Percentiles rank a stretch among this genome's conserved stretches.
Evolutionary conservation across 2,113 vertebrate genomes (phyloP).

Genomic region (Phyllopteryx taeniolatus): DNA sequence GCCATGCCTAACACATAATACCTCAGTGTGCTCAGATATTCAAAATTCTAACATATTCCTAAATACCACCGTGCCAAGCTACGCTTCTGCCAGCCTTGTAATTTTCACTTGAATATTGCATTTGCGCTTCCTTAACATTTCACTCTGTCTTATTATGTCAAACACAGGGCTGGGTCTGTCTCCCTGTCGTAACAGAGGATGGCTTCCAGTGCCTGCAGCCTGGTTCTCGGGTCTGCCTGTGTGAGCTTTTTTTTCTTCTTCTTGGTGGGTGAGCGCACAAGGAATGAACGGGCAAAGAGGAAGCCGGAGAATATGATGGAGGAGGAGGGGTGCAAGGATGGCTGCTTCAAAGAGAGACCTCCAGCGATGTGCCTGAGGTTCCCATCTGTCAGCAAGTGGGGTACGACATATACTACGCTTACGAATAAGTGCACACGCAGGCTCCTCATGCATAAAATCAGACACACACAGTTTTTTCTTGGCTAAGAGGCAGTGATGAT

Average conservation of each 20-base stretch:
- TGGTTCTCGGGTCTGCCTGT: slow-evolving; percentile 53
- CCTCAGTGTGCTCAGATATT: slow-evolving; percentile 42
- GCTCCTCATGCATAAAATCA: slow-evolving; percentile 27
- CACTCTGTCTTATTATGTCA: slow-evolving; percentile 57
- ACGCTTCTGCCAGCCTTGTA: slow-evolving; percentile 50
- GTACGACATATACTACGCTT: slow-evolving; percentile 39
- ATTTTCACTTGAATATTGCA: slow-evolving; percentile 63
- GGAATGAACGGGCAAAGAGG: not conserved
- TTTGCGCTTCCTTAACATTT: slow-evolving; percentile 38
- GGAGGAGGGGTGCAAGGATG: slow-evolving; percentile 15
- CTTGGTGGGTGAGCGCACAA: slow-evolving; percentile 44
- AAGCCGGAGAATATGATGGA: slow-evolving; percentile 10
- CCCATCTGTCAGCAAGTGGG: slow-evolving; percentile 64
- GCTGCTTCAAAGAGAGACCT: slow-evolving; percentile 56
- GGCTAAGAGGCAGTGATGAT: slow-evolving; percentile 19
- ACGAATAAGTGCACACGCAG: slow-evolving; percentile 34
- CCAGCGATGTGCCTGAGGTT: slow-evolving; percentile 60
- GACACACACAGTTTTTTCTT: slow-evolving; percentile 3
- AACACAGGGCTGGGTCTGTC: slow-evolving; percentile 47
- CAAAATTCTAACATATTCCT: slow-evolving; percentile 54
- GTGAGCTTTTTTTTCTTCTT: slow-evolving; percentile 33
- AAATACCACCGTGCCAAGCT: slow-evolving; percentile 50
- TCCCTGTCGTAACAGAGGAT: slow-evolving; percentile 40
- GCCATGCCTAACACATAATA: slow-evolving; percentile 34
- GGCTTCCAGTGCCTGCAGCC: slow-evolving; percentile 60